Evolutionary conservation across 2,888 invertebrate species (phyloP).

Genomic region (Epirrhoe alternata): DNA sequence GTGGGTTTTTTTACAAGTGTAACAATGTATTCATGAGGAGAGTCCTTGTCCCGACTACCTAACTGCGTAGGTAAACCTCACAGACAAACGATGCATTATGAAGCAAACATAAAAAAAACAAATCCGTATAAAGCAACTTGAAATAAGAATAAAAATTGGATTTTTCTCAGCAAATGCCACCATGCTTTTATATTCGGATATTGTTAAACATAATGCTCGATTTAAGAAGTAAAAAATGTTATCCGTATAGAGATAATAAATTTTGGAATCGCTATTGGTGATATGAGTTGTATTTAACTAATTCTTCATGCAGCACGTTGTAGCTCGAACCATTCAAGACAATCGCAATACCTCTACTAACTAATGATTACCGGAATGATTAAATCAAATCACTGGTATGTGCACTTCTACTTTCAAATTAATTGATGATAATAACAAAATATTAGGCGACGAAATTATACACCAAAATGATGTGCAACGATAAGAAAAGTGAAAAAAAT

Average conservation of each 20-base stretch:
- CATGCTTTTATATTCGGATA: conserved; percentile 59
- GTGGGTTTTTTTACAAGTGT: conserved; percentile 79
- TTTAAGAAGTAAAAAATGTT: conserved; percentile 44
- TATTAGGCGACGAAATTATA: conserved; percentile 65
- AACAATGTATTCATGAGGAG: conserved; percentile 70
- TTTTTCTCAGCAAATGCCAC: conserved; percentile 50
- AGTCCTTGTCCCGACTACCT: conserved; percentile 67
- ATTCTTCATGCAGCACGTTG: conserved; percentile 70
- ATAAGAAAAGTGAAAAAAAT: conserved; percentile 74
- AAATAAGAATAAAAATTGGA: conserved; percentile 42
- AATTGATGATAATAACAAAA: conserved; percentile 59
- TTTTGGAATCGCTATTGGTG: conserved; percentile 47
- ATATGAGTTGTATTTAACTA: conserved; percentile 54
- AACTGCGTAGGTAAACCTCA: conserved; percentile 55
- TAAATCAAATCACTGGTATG: conserved; percentile 60
- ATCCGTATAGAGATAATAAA: conserved; percentile 49
- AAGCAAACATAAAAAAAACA: conserved; percentile 52
- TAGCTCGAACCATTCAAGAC: conserved; percentile 71
- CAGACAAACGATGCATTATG: conserved; percentile 50
- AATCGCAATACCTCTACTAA: conserved; percentile 71
- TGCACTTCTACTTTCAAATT: conserved; percentile 66
- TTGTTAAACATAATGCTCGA: conserved; percentile 35
- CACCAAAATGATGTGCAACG: conserved; percentile 80
- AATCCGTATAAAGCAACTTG: conserved; percentile 49
- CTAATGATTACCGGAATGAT: conserved; percentile 71